phyloP scores from a whole-genome alignment of 2,797 vertebrate genomes.

The Halcyon leucocephala region DNA sequence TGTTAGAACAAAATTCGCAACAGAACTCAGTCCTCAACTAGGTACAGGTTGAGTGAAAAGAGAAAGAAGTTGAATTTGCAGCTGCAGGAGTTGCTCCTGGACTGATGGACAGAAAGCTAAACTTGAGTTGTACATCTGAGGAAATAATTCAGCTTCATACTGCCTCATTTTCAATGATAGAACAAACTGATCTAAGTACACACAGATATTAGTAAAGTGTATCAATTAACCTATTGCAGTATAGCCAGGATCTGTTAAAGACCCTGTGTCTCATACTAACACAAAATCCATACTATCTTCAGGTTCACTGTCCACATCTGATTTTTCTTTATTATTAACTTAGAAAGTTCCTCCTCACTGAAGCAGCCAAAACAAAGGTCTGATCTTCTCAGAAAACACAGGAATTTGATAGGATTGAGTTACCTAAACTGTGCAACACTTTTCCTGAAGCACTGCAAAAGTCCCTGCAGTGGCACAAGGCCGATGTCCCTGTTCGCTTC shows the following conservation, averaged over 20 bases:
- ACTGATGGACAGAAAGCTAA: not conserved
- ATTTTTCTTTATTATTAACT: not conserved
- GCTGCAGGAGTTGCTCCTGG: not conserved
- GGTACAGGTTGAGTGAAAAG: not conserved
- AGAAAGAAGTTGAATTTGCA: not conserved
- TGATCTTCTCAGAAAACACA: not conserved
- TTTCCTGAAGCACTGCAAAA: not conserved
- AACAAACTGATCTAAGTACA: not conserved
- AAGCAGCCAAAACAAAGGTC: not conserved
- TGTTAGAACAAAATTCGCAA: slow-evolving; percentile 4
- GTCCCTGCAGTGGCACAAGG: not conserved
- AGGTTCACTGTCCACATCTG: not conserved
- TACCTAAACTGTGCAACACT: not conserved
- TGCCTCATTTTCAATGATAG: not conserved
- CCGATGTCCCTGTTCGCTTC: accelerated
- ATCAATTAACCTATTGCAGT: not conserved
- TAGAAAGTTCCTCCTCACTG: not conserved
- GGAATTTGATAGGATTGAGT: not conserved
- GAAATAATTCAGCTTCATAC: not conserved
- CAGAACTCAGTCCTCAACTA: not conserved
- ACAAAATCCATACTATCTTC: not conserved
- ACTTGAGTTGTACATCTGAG: not conserved
- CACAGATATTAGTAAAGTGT: not conserved
- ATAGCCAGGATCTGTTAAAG: not conserved
- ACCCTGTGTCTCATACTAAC: not conserved